Evolutionary conservation across 2,113 vertebrate species (phyloP), one percentile per base, ranked within the genome.

Genomic region (Seriola aureovittata): DNA sequence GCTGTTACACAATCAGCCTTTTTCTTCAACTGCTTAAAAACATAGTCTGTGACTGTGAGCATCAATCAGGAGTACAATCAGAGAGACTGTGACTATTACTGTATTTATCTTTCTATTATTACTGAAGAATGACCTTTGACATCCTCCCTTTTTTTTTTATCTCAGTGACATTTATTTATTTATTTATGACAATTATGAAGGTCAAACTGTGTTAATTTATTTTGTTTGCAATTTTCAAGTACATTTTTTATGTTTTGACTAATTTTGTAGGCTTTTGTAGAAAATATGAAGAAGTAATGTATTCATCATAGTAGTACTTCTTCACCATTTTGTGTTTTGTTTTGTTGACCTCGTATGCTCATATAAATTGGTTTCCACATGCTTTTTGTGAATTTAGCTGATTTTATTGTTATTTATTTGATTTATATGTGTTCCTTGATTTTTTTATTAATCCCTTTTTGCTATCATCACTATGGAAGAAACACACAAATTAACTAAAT

Each of bases 201-300:
- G 67, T 60, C 71, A 67, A 34, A 72, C 25, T 72, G 38, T 68
- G 29, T 29, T 2, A 29, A 29, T 29, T 65, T 64, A 60, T 78
- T 82, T 85, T 79, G 17, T 81, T 88, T 85, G 25, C 21, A 72
- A 32, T 67, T 77, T 71, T 69, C 9, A 81, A 59, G n/a, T 29
- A 67, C 46, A 52, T 71, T 71, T 81, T 68, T 58, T 36, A 74
- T 13, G 4, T 81, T 81, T 72, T 77, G 57, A 58, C 58, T n/a
- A 11, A 57, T 84, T 81, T 76, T 63, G 9, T 83, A 59, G 52
- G 9, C 8, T 83, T 78, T 86, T 83, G 68, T 80, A 76, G 85
- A 38, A 58, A 50, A 80, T 0, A 25, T 25, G 9, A 21, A 71
- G 68, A 78, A 48, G 3, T 21, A 3, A 23, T 73, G 57, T 57